phyloP scores from a whole-genome alignment of 2,888 invertebrate genomes.

The Ptychoptera contaminata region DNA sequence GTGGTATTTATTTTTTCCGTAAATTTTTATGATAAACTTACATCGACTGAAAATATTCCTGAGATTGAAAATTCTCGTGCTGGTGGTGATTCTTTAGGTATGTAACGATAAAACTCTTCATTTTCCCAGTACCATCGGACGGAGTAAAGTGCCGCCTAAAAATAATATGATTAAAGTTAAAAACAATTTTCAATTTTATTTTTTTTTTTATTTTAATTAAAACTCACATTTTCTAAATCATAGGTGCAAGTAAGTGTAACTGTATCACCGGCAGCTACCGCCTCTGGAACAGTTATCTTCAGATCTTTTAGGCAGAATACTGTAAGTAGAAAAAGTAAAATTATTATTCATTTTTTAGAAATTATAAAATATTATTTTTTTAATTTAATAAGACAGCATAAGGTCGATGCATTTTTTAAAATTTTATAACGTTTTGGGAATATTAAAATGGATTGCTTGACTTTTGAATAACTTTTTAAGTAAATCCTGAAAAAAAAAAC shows the following conservation, averaged over 20 bases:
- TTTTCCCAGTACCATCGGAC: constrained; percentile 38
- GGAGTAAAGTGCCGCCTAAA: constrained; percentile 28
- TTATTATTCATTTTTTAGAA: too few species aligned
- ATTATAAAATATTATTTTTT: too few species aligned
- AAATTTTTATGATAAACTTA: constrained; percentile 24
- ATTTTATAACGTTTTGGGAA: too few species aligned
- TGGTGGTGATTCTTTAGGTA: constrained; percentile 34
- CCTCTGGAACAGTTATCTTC: constrained; percentile 14
- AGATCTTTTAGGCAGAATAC: constrained; percentile 14
- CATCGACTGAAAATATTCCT: constrained; percentile 33
- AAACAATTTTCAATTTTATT: not conserved
- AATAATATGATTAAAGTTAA: not conserved
- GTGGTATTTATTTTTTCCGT: too few species aligned
- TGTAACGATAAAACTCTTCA: constrained; percentile 37
- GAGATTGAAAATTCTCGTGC: constrained; percentile 31
- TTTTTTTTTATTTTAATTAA: not conserved
- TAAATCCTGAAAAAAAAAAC: too few species aligned
- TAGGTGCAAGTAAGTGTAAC: constrained; percentile 15
- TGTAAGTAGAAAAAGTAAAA: constrained; percentile 7
- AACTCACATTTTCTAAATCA: constrained; percentile 14
- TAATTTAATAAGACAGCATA: too few species aligned
- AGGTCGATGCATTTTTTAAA: too few species aligned
- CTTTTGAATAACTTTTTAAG: too few species aligned
- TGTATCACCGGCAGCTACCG: constrained; percentile 14
- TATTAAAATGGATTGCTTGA: too few species aligned